These are phyloP conservation scores for Adelges cooleyi DNA, from an alignment of 1,140 invertebrate genomes.

Conservation along the genomic window DNA sequence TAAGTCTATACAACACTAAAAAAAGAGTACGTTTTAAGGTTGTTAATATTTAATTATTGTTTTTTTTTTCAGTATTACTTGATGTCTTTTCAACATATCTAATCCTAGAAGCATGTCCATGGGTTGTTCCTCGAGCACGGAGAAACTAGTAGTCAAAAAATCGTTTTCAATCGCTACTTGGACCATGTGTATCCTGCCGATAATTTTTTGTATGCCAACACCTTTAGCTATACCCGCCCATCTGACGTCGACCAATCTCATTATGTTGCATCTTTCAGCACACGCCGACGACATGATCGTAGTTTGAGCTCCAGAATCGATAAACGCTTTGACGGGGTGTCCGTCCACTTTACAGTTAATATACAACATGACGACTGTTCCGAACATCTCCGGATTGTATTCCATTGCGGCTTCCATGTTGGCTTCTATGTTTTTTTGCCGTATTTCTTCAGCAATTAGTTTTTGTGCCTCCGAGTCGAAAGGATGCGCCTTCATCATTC, in stretches of 20 bases:
- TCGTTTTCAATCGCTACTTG: slow-evolving; percentile 92
- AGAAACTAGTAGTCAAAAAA: slow-evolving; percentile 91
- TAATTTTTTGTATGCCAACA: slow-evolving; percentile 91
- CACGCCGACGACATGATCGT: slow-evolving; percentile 89
- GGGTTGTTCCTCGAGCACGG: slow-evolving; percentile 91
- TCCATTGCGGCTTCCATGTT: slow-evolving; percentile 99
- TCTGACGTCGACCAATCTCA: slow-evolving; percentile 83
- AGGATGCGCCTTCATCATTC: slow-evolving; percentile 85
- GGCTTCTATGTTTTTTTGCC: slow-evolving; percentile 90
- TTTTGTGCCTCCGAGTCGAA: slow-evolving; percentile 90
- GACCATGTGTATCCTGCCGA: slow-evolving; percentile 91
- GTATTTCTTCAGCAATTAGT: slow-evolving; percentile 89
- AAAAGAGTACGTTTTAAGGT: slow-evolving; percentile 21
- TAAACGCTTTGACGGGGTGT: slow-evolving; percentile 91
- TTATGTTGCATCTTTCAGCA: slow-evolving; percentile 89
- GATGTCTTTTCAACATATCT: slow-evolving; percentile 94
- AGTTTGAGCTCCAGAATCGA: slow-evolving; percentile 90
- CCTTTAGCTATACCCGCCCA: slow-evolving; percentile 90
- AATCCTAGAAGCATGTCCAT: slow-evolving; percentile 97
- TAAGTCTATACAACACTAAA: slow-evolving; percentile 82
- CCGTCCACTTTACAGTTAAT: slow-evolving; percentile 94
- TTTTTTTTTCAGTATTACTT: slow-evolving; percentile 43
- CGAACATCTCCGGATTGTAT: slow-evolving; percentile 95
- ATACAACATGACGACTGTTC: slow-evolving; percentile 93
- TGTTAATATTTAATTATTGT: no score